phyloP scores from a whole-genome alignment of 2,888 invertebrate genomes.

The Lampropteryx suffumata region DNA sequence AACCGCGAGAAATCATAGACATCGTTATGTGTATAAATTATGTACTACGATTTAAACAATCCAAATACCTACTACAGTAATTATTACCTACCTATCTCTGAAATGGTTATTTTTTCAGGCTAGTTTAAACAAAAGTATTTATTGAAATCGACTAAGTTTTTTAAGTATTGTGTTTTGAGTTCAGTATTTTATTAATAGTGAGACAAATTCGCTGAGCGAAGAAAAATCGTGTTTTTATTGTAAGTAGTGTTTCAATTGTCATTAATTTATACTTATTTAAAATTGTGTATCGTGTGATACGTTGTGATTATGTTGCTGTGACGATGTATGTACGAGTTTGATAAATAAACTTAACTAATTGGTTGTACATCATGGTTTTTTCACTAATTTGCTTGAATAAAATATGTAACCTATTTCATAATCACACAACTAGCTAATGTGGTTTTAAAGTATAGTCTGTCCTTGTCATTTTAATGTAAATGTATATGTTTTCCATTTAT shows the following conservation, averaged over 20 bases:
- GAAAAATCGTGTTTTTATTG: conserved; percentile 49
- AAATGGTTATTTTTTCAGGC: conserved; percentile 5
- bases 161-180: conserved; percentile 49
- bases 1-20: no score
- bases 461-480: no score
- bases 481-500: no score
- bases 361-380: conserved; percentile 27
- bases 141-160: conserved; percentile 34
- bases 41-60: no score
- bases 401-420: no score
- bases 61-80: no score
- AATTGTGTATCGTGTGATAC: conserved; percentile 64
- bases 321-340: conserved; percentile 46
- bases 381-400: conserved; percentile 25
- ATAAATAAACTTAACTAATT: conserved; percentile 23
- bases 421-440: no score
- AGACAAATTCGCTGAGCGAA: conserved; percentile 73
- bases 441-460: no score
- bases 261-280: conserved; percentile 39
- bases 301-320: conserved; percentile 79
- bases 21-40: no score
- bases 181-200: conserved; percentile 61
- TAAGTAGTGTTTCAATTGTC: conserved; percentile 51
- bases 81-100: no score
- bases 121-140: conserved; percentile 27